These are phyloP conservation scores for Raja brachyura DNA, from an alignment of 2,113 vertebrate genomes.

Conservation along the genomic window DNA sequence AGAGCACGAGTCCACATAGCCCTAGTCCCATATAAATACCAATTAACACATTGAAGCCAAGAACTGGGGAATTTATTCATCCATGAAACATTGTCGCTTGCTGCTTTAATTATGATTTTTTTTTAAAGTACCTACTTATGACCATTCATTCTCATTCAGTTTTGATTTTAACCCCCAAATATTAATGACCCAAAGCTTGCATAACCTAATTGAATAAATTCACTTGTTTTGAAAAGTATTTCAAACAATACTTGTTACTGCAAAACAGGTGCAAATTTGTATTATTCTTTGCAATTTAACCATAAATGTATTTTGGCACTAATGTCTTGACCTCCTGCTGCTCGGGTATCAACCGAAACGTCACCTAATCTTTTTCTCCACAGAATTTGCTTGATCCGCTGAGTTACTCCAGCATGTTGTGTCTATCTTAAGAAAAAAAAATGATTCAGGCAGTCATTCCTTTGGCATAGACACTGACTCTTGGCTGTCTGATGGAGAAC, in stretches of 20 bases:
- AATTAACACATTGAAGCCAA: neutral
- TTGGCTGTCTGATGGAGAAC: neutral
- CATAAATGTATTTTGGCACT: neutral
- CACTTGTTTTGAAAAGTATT: conserved; percentile 19
- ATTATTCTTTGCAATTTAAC: neutral
- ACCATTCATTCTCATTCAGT: neutral
- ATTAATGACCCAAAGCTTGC: neutral
- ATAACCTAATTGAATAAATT: conserved; percentile 17
- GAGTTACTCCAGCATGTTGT: too few relatives aligned
- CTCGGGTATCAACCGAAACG: too few relatives aligned
- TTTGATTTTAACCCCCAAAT: neutral
- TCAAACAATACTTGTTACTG: conserved; percentile 15
- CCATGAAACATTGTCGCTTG: neutral
- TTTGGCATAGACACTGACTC: neutral
- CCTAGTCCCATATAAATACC: neutral
- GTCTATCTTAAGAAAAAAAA: too few relatives aligned
- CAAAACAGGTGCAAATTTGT: conserved; percentile 4
- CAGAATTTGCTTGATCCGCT: too few relatives aligned
- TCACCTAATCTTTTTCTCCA: too few relatives aligned
- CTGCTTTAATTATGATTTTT: neutral
- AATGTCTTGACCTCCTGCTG: neutral
- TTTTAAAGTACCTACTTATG: neutral
- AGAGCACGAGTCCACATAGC: neutral
- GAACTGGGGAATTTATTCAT: neutral
- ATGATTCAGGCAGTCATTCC: neutral